Evolutionary conservation across 2,888 invertebrate species (phyloP).

Genomic region (Lydus trimaculatus): DNA sequence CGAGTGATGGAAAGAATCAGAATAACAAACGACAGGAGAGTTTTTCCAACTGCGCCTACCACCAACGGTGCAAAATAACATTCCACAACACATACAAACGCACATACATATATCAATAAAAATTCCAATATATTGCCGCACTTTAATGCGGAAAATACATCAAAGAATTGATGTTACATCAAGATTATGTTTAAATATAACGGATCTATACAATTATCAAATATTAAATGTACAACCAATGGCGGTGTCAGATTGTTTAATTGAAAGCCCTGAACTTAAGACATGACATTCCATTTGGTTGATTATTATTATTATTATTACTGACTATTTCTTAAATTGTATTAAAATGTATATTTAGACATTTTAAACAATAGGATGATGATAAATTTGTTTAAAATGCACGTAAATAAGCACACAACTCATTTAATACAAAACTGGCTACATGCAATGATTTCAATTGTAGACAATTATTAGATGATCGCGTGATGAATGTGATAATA

Average conservation of each 20-base stretch:
- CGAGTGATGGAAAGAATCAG: not conserved
- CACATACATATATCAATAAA: not conserved
- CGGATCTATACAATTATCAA: constrained; percentile 21
- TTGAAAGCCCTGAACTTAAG: constrained; percentile 33
- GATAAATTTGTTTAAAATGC: constrained; percentile 21
- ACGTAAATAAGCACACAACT: constrained; percentile 10
- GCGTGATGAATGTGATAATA: constrained; percentile 30
- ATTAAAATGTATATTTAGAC: not conserved
- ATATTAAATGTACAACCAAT: constrained; percentile 26
- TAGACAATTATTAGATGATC: constrained; percentile 40
- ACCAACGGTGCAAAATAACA: not conserved
- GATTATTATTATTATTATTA: constrained; percentile 13
- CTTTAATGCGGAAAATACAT: constrained; percentile 22
- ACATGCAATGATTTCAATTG: constrained; percentile 34
- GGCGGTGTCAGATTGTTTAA: constrained; percentile 20
- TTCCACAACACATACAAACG: not conserved
- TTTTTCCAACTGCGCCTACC: not conserved
- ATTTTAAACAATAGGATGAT: constrained; percentile 12
- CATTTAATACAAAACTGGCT: constrained; percentile 18
- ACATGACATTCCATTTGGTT: constrained; percentile 32
- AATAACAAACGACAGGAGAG: not conserved
- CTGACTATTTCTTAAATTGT: not conserved
- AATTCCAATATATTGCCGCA: not conserved
- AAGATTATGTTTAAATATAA: constrained; percentile 35
- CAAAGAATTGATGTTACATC: constrained; percentile 16